Evolutionary conservation across 2,113 vertebrate species (phyloP), one percentile per base, ranked within the genome.

Genomic region (Poicephalus meyeri): DNA sequence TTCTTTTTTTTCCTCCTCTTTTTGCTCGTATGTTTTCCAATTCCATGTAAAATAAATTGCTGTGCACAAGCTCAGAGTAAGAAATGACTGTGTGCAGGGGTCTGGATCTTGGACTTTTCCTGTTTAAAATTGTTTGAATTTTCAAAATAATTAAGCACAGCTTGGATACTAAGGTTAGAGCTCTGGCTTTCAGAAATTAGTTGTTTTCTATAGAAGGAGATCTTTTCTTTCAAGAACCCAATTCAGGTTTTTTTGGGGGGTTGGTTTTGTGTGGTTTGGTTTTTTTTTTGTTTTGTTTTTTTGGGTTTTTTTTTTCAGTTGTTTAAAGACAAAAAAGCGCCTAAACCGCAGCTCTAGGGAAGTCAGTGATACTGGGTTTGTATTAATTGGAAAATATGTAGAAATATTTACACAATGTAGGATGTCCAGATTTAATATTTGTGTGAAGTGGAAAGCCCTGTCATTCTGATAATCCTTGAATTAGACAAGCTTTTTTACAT

Each of bases 401-500:
- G 28, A 79, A 81, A 66, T 37, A n/a, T 5, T 76, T 90, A 46
- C 3, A 46, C 7, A 44, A 9, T 56, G 12, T 63, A 37, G 39
- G 7, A 41, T 81, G 47, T 72, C 71, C 65, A 95, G 39, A 55
- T 13, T 71, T 84, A 41, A 25, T 90, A 72, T 65, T 65, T 85
- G 52, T 82, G 66, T 91, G 74, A 77, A 69, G 73, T 83, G 66
- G 46, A 88, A 82, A 70, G 55, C 46, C 13, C 82, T 91, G 91
- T 95, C 88, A 86, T 89, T 97, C 91, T 96, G 73, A 96, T 95
- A 97, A 97, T 97, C 96, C 93, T 89, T 0, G 64, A 96, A 95
- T 97, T 96, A 97, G 97, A 96, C 89, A 92, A 96, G 85, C 79
- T 84, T 85, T 96, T 92, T 85, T 96, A 95, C 6, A 2, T 93